phyloP scores from a whole-genome alignment of 2,113 vertebrate species.

The Protobothrops mucrosquamatus region DNA sequence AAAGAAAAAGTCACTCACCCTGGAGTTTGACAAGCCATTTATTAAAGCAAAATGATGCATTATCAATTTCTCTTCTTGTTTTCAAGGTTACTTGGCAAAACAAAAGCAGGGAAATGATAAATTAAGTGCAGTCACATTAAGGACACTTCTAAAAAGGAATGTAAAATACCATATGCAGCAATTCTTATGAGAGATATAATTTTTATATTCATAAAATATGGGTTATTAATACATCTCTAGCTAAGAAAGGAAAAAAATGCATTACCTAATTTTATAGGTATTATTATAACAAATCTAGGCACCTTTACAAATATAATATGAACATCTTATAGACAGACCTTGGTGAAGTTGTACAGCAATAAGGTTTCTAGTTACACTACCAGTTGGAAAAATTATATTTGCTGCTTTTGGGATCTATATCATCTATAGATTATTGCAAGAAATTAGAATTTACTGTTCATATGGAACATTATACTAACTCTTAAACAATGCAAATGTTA shows the following conservation, averaged over 20 bases:
- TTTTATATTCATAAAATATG: not conserved
- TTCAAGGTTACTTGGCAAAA: slow-evolving; percentile 51
- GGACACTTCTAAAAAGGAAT: slow-evolving; percentile 16
- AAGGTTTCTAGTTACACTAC: not conserved
- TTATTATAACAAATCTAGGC: not conserved
- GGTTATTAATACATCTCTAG: not conserved
- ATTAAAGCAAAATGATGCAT: slow-evolving; percentile 9
- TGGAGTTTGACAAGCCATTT: slow-evolving; percentile 39
- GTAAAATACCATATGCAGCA: not conserved
- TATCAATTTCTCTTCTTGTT: slow-evolving; percentile 39
- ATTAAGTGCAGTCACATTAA: slow-evolving; percentile 32
- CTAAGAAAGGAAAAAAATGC: not conserved
- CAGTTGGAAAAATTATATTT: not conserved
- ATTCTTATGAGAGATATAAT: not conserved
- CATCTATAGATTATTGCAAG: not conserved
- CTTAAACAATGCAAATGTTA: not conserved
- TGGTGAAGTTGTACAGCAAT: not conserved
- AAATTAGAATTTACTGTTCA: not conserved
- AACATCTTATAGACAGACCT: not conserved
- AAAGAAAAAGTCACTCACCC: slow-evolving; percentile 32
- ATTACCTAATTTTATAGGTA: not conserved
- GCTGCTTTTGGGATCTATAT: not conserved
- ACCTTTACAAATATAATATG: not conserved
- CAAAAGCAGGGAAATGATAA: slow-evolving; percentile 42
- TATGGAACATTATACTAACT: not conserved